A percentile compares a stretch with the other conserved stretches of the same genome.
Evolutionary conservation across 2,888 invertebrate species (phyloP).

Genomic region (Tridacna gigas): DNA sequence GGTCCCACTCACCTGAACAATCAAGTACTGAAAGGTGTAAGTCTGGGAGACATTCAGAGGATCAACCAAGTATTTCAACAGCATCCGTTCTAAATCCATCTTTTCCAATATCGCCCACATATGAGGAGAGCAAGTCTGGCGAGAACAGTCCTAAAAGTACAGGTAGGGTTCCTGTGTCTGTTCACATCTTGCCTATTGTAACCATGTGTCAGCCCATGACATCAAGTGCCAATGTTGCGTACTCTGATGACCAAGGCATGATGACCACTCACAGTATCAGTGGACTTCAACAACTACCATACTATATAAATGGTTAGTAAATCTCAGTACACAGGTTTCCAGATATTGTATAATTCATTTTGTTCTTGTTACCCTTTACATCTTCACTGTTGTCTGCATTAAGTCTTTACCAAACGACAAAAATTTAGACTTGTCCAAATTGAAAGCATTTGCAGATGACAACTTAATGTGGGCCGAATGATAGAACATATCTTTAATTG

Average conservation of each 20-base stretch:
- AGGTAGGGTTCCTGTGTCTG: constrained; percentile 42
- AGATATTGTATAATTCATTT: too few relatives aligned
- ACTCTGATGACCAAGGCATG: background rate
- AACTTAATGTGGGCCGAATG: too few relatives aligned
- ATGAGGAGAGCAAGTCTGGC: constrained; percentile 4
- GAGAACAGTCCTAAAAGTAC: constrained; percentile 4
- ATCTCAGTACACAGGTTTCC: too few relatives aligned
- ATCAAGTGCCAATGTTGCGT: constrained; percentile 5
- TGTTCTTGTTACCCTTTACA: too few relatives aligned
- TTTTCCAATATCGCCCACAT: constrained; percentile 45
- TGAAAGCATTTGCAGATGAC: too few relatives aligned
- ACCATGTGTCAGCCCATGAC: constrained; percentile 23
- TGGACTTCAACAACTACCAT: background rate
- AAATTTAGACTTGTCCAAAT: too few relatives aligned
- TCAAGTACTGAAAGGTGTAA: constrained; percentile 41
- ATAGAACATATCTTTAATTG: too few relatives aligned
- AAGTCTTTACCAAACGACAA: too few relatives aligned
- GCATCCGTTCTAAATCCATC: constrained; percentile 54
- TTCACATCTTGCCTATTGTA: constrained; percentile 58
- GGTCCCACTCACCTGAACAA: constrained; percentile 63
- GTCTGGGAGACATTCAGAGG: constrained; percentile 44
- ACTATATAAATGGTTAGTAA: constrained; percentile 2
- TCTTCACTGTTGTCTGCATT: too few relatives aligned
- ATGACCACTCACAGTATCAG: background rate
- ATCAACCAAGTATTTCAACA: constrained; percentile 12